Percentiles rank a stretch among this genome's conserved stretches.
Conservation (phyloP, 1,140 invertebrate species). For the Onthophagus taurus region DNA sequence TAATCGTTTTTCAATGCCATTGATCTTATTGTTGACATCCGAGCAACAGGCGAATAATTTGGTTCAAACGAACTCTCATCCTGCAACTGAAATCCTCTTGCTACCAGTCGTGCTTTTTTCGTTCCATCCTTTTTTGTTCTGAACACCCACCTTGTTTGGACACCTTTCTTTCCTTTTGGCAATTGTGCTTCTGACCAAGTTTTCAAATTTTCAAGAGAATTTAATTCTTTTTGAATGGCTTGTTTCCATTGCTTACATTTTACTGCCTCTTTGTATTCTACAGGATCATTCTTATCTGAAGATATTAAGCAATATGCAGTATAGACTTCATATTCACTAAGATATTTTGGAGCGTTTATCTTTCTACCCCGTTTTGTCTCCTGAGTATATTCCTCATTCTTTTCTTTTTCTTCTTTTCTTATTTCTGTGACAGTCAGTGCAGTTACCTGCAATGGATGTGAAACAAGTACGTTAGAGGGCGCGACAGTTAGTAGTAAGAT, state of each 20-base stretch:
- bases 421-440: too few relatives aligned
- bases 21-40: slow-evolving; percentile 11
- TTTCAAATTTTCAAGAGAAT: not conserved
- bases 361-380: not conserved
- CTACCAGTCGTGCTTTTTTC: slow-evolving; percentile 25
- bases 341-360: not conserved
- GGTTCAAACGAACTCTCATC: too few relatives aligned
- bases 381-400: too few relatives aligned
- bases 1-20: slow-evolving; percentile 7
- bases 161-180: slow-evolving; percentile 8
- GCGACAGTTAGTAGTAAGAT: too few relatives aligned
- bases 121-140: slow-evolving; percentile 22
- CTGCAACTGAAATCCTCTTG: slow-evolving; percentile 20
- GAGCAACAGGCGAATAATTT: too few relatives aligned
- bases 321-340: slow-evolving; percentile 3
- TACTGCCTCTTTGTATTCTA: slow-evolving; percentile 1
- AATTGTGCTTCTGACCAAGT: slow-evolving; percentile 11
- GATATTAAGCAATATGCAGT: slow-evolving; percentile 4
- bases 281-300: slow-evolving; percentile 4
- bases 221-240: not conserved
- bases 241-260: slow-evolving; percentile 7
- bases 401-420: too few relatives aligned
- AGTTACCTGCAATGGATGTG: too few relatives aligned
- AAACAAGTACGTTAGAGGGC: too few relatives aligned
- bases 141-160: slow-evolving; percentile 23